These are phyloP conservation scores for Propithecus perrieri DNA, from an alignment of 2,797 vertebrate species.

Conservation along the genomic window DNA sequence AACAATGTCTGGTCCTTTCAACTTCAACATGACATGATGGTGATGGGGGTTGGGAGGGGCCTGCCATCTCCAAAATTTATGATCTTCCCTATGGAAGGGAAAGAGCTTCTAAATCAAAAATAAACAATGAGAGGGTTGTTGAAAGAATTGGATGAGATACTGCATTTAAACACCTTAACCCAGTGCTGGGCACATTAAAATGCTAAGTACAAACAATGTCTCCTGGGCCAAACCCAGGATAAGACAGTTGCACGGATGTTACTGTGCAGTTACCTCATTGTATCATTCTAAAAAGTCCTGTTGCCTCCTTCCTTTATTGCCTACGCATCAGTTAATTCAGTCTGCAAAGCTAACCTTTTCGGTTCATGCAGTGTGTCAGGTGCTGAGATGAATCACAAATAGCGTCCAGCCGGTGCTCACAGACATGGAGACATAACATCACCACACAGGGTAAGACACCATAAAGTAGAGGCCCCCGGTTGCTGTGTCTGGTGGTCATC, in stretches of 20 bases:
- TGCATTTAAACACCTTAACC: neutral
- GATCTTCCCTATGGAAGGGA: neutral
- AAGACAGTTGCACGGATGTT: neutral
- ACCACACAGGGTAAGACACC: accelerated
- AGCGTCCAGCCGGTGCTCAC: neutral
- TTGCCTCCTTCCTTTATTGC: neutral
- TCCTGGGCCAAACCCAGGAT: neutral
- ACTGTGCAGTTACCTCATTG: neutral
- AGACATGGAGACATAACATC: neutral
- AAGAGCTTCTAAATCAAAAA: neutral
- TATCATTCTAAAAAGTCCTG: neutral
- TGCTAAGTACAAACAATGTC: neutral
- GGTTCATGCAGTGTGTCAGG: neutral
- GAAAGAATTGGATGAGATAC: neutral
- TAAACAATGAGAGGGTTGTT: neutral
- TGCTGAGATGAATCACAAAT: neutral
- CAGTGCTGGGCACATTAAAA: neutral
- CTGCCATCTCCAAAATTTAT: neutral
- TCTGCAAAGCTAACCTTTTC: neutral
- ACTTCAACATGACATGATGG: neutral
- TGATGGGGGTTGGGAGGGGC: neutral
- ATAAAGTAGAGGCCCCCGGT: accelerated
- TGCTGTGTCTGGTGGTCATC: too few species aligned
- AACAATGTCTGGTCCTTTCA: neutral
- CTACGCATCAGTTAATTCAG: neutral